Conservation (phyloP, 2,888 invertebrate species). For the Didymodactylos carnosus region DNA sequence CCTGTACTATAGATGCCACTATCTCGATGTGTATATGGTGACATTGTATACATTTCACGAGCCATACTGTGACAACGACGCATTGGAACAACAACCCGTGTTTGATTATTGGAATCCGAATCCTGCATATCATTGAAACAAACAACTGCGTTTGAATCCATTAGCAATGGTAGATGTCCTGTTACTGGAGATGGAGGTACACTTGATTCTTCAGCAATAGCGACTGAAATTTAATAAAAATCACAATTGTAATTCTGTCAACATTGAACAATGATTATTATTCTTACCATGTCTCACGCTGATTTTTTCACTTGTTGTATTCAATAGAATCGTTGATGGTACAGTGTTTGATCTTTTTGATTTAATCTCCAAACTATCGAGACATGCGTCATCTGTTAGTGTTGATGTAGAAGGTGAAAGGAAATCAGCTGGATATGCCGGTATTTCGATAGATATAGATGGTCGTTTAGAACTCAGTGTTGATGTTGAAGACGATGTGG, state of each 20-base stretch:
- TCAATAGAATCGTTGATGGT: not conserved
- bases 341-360: not conserved
- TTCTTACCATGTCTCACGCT: not conserved
- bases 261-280: too few relatives aligned
- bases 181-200: too few relatives aligned
- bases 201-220: not conserved
- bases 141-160: too few relatives aligned
- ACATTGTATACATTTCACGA: not conserved
- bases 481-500: constrained; percentile 52
- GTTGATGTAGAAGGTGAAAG: not conserved
- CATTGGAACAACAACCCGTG: not conserved
- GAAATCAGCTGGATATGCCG: not conserved
- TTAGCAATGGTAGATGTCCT: too few relatives aligned
- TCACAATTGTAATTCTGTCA: too few relatives aligned
- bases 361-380: not conserved
- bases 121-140: too few relatives aligned
- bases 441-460: not conserved
- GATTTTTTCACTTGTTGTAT: not conserved
- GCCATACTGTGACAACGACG: not conserved
- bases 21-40: not conserved
- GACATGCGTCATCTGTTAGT: not conserved
- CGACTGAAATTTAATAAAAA: not conserved
- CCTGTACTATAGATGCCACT: not conserved
- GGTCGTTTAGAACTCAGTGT: constrained; percentile 50
- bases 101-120: too few relatives aligned